A percentile compares a stretch with the other conserved stretches of the same genome.
Conservation (phyloP, 2,113 vertebrate genomes). For the Peromyscus leucopus region DNA sequence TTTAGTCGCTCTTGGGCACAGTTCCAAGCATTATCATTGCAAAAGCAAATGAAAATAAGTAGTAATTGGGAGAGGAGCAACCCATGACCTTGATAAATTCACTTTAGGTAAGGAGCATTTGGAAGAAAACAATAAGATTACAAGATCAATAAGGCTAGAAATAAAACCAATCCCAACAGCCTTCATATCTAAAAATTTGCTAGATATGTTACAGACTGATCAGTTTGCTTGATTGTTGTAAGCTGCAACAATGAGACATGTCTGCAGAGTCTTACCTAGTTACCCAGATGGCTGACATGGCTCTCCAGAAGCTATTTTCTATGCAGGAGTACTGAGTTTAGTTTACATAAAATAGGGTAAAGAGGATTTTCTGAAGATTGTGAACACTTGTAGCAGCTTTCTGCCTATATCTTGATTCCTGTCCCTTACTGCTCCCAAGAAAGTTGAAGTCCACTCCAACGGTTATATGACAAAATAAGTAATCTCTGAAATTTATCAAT, state of each 20-base stretch:
- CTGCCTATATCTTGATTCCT: not conserved
- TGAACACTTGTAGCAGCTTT: not conserved
- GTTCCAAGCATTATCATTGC: not conserved
- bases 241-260: not conserved
- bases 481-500: slow-evolving; percentile 1
- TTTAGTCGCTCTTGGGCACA: not conserved
- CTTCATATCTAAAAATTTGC: not conserved
- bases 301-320: not conserved
- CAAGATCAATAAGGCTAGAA: not conserved
- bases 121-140: slow-evolving; percentile 10
- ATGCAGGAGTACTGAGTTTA: not conserved
- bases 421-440: not conserved
- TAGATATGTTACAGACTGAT: not conserved
- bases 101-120: not conserved
- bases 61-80: not conserved
- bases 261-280: not conserved
- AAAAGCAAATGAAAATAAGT: not conserved
- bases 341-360: not conserved
- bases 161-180: not conserved
- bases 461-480: not conserved
- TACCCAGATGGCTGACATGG: not conserved
- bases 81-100: not conserved
- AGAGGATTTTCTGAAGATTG: not conserved
- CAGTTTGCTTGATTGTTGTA: not conserved
- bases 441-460: not conserved